A percentile compares a stretch with the other conserved stretches of the same genome.
Conservation (phyloP, 2,113 vertebrate species). For the Pavo muticus region DNA sequence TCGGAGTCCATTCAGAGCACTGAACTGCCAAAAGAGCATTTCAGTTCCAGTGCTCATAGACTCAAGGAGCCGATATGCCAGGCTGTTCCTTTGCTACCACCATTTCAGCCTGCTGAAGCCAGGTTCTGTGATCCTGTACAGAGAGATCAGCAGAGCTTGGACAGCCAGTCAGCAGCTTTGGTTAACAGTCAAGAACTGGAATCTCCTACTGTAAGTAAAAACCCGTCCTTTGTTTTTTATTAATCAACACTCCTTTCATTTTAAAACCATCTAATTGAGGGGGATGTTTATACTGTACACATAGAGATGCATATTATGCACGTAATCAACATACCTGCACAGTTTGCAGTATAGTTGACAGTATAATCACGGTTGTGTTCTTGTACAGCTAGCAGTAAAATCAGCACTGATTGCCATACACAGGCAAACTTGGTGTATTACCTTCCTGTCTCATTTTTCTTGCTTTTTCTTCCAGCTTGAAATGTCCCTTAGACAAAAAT, state of each 20-base stretch:
- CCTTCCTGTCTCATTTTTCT: background rate
- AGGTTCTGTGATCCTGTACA: conserved; percentile 12
- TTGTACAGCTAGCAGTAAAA: background rate
- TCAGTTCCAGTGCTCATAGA: conserved; percentile 62
- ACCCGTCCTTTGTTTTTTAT: background rate
- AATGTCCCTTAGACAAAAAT: background rate
- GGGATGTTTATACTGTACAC: background rate
- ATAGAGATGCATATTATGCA: background rate
- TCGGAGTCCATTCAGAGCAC: background rate
- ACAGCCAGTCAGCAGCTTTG: background rate
- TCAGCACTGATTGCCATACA: background rate
- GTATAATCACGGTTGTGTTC: background rate
- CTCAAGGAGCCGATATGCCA: conserved; percentile 76
- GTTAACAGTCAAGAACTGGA: background rate
- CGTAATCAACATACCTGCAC: background rate
- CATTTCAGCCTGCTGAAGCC: conserved; percentile 81
- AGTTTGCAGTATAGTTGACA: background rate
- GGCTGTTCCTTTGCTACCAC: conserved; percentile 86
- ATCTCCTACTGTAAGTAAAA: conserved; percentile 66
- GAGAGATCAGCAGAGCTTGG: conserved; percentile 30
- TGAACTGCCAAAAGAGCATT: background rate
- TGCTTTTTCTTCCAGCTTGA: too few species aligned
- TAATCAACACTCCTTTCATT: background rate
- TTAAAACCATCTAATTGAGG: background rate
- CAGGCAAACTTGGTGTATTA: background rate